Evolutionary conservation across 1,140 invertebrate genomes (phyloP), one percentile per base, ranked within the genome.

Genomic region (Ephestia elutella): DNA sequence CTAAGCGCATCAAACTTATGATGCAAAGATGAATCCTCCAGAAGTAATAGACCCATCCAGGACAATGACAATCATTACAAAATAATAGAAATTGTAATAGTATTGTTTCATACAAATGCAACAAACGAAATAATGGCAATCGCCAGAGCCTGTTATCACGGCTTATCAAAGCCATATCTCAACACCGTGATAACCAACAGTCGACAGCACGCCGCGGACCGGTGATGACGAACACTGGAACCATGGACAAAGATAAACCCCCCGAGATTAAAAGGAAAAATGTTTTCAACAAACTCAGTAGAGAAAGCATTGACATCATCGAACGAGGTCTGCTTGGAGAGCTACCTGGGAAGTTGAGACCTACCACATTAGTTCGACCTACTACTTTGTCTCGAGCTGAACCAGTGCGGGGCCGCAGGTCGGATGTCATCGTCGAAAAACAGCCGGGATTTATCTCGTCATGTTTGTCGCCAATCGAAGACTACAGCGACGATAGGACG

Each of bases 251-350:
- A 61, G 78, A 84, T 57, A 80, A 75, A 54, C 62, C 65, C 56
- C 66, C 69, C 28, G 64, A 67, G 51, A 61, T 73, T 11, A 77
- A 63, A 59, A 77, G 71, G 54, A 70, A 81, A 7, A 74, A 82
- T 38, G 83, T 86, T 0, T 55, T 88, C 11, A 84, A 54, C 32
- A 86, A 88, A 60, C 65, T 88, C 3, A 86, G 82, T 56, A 68
- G 75, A 5, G 81, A 88, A 57, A 82, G 68, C 51, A 63, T 88
- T 5, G 70, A 73, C 8, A 55, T 82, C 4, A 84, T 88, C 13
- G 86, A 88, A 63, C 62, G 83, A n/a, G 81, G 83, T 35, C 68
- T 88, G 0, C 73, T 86, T 3, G 80, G 80, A 20, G 80, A 84
- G 50, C 55, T 87, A 20, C 86, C 86, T 2, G 75, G 80, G 2